phyloP scores from a whole-genome alignment of 2,888 invertebrate species.

The Phortica magna region DNA sequence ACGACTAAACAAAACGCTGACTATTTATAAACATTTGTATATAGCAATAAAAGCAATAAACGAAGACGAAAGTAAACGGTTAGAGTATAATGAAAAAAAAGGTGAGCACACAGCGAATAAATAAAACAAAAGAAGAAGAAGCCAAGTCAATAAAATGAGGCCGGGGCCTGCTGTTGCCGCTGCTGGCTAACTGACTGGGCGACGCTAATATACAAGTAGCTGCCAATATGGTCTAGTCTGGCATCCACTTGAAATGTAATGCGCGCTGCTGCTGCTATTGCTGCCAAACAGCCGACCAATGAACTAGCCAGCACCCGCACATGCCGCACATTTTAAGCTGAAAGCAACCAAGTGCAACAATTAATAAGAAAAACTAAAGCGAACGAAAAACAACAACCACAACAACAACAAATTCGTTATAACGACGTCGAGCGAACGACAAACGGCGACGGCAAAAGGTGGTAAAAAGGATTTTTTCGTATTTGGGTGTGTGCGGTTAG shows the following conservation, averaged over 20 bases:
- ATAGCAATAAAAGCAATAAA: not conserved
- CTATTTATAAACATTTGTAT: conserved; percentile 59
- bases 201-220: not conserved
- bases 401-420: not conserved
- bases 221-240: conserved; percentile 21
- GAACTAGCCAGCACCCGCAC: not conserved
- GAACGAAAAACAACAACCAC: not conserved
- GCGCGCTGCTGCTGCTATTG: not conserved
- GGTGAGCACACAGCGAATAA: not conserved
- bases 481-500: not conserved
- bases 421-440: not conserved
- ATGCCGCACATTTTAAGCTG: not conserved
- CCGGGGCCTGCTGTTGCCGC: conserved; percentile 10
- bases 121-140: conserved; percentile 17
- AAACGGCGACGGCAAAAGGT: not conserved
- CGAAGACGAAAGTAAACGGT: not conserved
- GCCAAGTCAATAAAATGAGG: conserved; percentile 26
- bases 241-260: conserved; percentile 17
- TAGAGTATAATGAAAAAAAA: conserved; percentile 1
- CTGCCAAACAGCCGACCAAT: not conserved
- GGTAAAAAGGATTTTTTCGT: not conserved
- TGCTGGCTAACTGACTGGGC: not conserved
- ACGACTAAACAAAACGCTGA: conserved; percentile 55
- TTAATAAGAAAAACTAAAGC: not conserved
- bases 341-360: conserved; percentile 8